phyloP scores from a whole-genome alignment of 2,113 vertebrate species.

The Lasiurus borealis region DNA sequence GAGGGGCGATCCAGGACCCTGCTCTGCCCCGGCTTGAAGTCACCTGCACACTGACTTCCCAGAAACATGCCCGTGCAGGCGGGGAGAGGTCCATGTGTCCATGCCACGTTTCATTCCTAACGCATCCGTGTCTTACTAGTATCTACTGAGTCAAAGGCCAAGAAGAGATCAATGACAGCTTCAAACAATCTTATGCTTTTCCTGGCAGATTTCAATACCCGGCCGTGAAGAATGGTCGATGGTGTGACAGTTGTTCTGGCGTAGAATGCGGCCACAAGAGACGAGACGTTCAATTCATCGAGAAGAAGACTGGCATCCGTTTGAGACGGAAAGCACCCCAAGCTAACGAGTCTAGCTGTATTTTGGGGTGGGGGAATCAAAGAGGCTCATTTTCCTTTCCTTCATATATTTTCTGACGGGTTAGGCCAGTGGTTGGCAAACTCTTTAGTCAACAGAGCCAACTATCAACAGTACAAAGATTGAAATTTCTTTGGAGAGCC shows the following conservation, averaged over 20 bases:
- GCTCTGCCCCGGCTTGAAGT: neutral
- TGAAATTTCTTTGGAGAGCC: no score
- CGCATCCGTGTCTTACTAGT: neutral
- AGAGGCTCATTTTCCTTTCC: neutral
- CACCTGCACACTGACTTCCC: neutral
- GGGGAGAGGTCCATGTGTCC: neutral
- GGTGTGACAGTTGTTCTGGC: neutral
- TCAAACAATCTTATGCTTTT: conserved; percentile 62
- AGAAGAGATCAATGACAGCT: conserved; percentile 66
- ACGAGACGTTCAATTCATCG: conserved; percentile 2
- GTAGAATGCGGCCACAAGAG: neutral
- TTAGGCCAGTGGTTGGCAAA: no score
- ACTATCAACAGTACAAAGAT: no score
- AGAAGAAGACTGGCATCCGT: conserved; percentile 21
- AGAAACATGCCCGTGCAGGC: neutral
- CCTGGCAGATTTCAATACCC: conserved; percentile 56
- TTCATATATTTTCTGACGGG: neutral
- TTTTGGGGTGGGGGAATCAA: neutral
- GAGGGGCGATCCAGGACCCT: neutral
- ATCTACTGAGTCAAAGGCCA: conserved; percentile 56
- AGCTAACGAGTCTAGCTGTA: neutral
- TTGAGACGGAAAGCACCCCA: neutral
- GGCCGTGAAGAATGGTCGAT: conserved; percentile 22
- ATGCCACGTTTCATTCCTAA: neutral
- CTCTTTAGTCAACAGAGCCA: no score